phyloP scores from a whole-genome alignment of 1,140 invertebrate species.

The Eumeta japonica region DNA sequence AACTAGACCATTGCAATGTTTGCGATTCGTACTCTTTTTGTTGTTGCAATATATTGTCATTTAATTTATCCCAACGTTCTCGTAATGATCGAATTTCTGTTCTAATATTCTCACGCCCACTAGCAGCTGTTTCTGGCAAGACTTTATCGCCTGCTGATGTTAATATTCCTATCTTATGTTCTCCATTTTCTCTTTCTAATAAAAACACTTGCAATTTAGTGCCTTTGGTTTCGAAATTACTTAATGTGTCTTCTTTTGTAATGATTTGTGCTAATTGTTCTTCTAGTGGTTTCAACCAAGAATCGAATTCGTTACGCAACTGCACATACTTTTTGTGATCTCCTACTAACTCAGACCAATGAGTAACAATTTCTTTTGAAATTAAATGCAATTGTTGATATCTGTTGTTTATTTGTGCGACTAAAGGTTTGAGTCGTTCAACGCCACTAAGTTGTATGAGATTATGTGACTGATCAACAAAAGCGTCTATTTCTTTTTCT shows the following conservation, averaged over 20 bases:
- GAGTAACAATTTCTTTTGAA: slow-evolving; percentile 85
- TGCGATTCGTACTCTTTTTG: slow-evolving; percentile 84
- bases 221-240: slow-evolving; percentile 54
- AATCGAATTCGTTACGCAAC: slow-evolving; percentile 71
- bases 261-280: slow-evolving; percentile 66
- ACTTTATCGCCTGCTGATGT: slow-evolving; percentile 80
- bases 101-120: slow-evolving; percentile 84
- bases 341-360: slow-evolving; percentile 81
- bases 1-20: slow-evolving; percentile 78
- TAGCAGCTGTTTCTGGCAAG: slow-evolving; percentile 85
- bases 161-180: slow-evolving; percentile 71
- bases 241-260: slow-evolving; percentile 62
- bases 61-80: slow-evolving; percentile 83
- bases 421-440: slow-evolving; percentile 82
- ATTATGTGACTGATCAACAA: slow-evolving; percentile 86
- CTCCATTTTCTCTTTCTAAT: slow-evolving; percentile 79
- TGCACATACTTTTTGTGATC: slow-evolving; percentile 82
- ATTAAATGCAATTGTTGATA: slow-evolving; percentile 82
- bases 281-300: slow-evolving; percentile 77
- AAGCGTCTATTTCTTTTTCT: slow-evolving; percentile 82
- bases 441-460: slow-evolving; percentile 81
- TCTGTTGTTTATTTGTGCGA: slow-evolving; percentile 85
- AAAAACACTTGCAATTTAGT: slow-evolving; percentile 73
- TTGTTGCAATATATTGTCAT: slow-evolving; percentile 75
- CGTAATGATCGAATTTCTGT: slow-evolving; percentile 74